Conservation (phyloP, 2,888 invertebrate species). For the Rhabditophanes sp. region DNA sequence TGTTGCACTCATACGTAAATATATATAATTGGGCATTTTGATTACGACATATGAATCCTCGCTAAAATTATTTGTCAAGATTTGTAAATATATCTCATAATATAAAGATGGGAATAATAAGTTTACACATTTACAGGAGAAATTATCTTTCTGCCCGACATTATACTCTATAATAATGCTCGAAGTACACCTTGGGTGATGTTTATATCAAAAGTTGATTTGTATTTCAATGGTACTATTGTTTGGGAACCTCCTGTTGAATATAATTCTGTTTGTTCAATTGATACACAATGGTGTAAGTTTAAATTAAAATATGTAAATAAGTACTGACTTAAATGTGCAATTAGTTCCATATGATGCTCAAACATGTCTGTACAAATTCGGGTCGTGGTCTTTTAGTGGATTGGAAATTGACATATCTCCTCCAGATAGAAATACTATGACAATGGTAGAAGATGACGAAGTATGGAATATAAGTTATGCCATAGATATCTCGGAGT, state of each 20-base stretch:
- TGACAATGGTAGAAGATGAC: constrained; percentile 10
- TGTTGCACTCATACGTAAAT: no score
- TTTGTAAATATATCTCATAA: no score
- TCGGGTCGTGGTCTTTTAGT: constrained; percentile 41
- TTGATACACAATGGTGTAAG: constrained; percentile 38
- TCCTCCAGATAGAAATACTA: constrained; percentile 12
- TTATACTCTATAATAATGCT: constrained; percentile 19
- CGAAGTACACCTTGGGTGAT: constrained; percentile 38
- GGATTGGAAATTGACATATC: constrained; percentile 38
- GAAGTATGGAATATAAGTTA: constrained; percentile 17
- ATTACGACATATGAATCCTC: no score
- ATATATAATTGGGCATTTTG: no score
- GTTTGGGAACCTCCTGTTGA: constrained; percentile 27
- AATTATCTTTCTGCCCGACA: constrained; percentile 12
- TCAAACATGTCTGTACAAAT: constrained; percentile 31
- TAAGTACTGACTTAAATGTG: constrained; percentile 1
- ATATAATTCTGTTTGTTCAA: constrained; percentile 39
- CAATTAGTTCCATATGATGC: constrained; percentile 25
- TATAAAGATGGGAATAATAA: no score
- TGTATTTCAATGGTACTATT: constrained; percentile 21
- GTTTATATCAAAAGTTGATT: constrained; percentile 28
- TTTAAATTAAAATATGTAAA: constrained; percentile 2
- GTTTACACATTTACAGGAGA: no score
- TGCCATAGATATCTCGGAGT: constrained; percentile 34
- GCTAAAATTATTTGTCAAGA: no score